A percentile compares a stretch with the other conserved stretches of the same genome.
These are phyloP conservation scores for Trogon surrucura DNA, from an alignment of 2,113 vertebrate genomes.

Conservation along the genomic window DNA sequence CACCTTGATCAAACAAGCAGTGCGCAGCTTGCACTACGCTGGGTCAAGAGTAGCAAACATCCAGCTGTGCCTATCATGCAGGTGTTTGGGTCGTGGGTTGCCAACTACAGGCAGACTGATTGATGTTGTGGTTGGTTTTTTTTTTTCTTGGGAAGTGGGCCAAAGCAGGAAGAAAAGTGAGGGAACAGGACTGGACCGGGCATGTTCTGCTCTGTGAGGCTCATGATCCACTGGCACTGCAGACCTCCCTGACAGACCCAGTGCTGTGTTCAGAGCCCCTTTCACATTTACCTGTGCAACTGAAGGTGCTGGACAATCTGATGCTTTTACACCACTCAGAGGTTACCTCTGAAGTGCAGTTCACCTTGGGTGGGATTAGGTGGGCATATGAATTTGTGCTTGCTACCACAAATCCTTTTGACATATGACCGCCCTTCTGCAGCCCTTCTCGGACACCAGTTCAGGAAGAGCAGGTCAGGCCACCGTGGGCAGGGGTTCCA, in stretches of 20 bases:
- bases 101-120: background rate
- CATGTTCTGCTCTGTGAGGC: background rate
- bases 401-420: background rate
- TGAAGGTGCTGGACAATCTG: background rate
- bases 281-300: background rate
- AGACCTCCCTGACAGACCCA: background rate
- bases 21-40: background rate
- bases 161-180: background rate
- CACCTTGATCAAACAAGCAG: conserved; percentile 47
- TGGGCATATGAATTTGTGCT: background rate
- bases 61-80: conserved; percentile 32
- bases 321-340: background rate
- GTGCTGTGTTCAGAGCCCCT: background rate
- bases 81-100: background rate
- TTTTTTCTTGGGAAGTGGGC: background rate
- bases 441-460: background rate
- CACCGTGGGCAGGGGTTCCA: background rate
- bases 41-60: background rate
- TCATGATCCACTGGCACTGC: background rate
- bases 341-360: background rate
- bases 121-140: background rate
- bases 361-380: background rate
- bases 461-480: conserved; percentile 8
- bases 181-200: background rate
- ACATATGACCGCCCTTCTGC: background rate